These are phyloP conservation scores for Pavo muticus DNA, from an alignment of 2,113 vertebrate genomes.

Conservation along the genomic window DNA sequence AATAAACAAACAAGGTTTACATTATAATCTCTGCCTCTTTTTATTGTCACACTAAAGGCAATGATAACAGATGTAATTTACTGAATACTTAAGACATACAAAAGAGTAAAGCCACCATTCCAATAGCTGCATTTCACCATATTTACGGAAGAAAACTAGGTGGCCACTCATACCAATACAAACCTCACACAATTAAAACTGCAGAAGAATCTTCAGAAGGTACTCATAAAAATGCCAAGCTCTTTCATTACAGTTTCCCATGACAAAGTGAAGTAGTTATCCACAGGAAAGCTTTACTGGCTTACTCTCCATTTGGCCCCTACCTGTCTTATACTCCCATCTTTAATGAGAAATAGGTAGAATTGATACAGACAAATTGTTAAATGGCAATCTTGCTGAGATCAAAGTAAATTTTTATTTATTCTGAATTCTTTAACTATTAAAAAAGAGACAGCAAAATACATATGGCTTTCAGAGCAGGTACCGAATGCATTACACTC, in stretches of 20 bases:
- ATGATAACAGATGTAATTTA: background rate
- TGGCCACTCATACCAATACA: background rate
- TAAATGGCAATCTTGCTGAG: background rate
- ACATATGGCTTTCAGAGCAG: background rate
- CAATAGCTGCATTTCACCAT: background rate
- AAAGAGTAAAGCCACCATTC: background rate
- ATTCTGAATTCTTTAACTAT: background rate
- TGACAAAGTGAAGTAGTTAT: background rate
- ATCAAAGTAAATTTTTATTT: background rate
- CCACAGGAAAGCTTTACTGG: background rate
- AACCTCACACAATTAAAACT: background rate
- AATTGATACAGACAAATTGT: background rate
- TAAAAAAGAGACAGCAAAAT: background rate
- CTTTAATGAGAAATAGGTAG: background rate
- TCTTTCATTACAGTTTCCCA: background rate
- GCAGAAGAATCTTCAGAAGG: background rate
- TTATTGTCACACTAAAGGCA: background rate
- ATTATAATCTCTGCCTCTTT: background rate
- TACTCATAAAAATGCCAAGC: background rate
- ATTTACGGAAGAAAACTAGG: background rate
- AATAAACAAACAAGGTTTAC: background rate
- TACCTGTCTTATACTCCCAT: background rate
- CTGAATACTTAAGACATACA: background rate
- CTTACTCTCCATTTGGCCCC: background rate
- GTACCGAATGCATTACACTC: background rate